phyloP scores from a whole-genome alignment of 2,888 invertebrate genomes.

The Melieria crassipennis region DNA sequence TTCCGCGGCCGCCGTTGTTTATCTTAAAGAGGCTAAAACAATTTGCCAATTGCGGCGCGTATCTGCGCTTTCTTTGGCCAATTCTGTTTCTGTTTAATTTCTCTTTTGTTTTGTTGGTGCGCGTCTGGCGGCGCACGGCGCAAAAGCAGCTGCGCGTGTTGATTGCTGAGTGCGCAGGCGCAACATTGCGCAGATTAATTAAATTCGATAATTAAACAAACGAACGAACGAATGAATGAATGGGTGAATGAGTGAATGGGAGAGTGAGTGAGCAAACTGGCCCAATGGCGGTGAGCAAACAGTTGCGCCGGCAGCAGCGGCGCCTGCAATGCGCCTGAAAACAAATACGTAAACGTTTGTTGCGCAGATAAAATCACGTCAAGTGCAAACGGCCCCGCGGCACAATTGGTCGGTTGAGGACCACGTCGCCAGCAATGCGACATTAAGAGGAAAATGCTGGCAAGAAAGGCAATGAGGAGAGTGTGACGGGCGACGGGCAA shows the following conservation, averaged over 20 bases:
- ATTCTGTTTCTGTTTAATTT: slow-evolving; percentile 2
- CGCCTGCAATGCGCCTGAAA: slow-evolving; percentile 23
- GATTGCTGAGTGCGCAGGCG: slow-evolving; percentile 1
- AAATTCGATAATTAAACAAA: slow-evolving; percentile 58
- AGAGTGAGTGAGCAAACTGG: too few species aligned
- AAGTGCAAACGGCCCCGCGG: neutral
- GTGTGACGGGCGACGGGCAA: neutral
- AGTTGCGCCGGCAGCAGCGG: slow-evolving; percentile 18
- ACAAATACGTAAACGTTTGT: slow-evolving; percentile 15
- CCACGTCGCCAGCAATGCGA: neutral
- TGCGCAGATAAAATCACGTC: neutral
- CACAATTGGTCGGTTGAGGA: neutral
- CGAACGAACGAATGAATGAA: too few species aligned
- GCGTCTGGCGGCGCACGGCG: neutral
- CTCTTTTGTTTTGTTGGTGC: neutral
- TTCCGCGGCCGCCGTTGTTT: neutral
- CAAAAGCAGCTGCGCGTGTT: neutral
- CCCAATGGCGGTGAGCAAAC: slow-evolving; percentile 37
- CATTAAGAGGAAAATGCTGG: slow-evolving; percentile 29
- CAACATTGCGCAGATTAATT: slow-evolving; percentile 53
- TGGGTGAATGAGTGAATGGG: too few species aligned
- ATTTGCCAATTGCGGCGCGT: slow-evolving; percentile 22
- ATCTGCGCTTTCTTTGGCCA: neutral
- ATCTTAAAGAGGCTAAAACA: slow-evolving; percentile 16
- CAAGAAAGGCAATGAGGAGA: neutral